Conservation (phyloP, 2,797 vertebrate species). For the Microctenopoma steveboyesi region DNA sequence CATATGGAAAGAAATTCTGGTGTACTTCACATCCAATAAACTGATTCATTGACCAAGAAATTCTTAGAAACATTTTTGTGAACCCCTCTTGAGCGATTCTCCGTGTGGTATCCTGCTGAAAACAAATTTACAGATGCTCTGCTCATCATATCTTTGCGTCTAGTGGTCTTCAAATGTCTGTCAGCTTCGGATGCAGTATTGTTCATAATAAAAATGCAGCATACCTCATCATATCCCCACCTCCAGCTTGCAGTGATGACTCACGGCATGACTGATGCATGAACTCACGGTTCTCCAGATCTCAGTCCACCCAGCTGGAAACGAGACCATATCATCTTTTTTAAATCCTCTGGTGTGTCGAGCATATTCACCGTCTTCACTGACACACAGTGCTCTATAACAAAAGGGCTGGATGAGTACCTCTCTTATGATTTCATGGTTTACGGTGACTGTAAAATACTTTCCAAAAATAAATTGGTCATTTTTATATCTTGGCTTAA, state of each 20-base stretch:
- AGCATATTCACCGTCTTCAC: constrained; percentile 9
- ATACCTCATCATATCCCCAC: constrained; percentile 28
- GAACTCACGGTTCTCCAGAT: constrained; percentile 29
- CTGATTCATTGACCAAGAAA: not conserved
- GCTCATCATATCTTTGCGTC: constrained; percentile 16
- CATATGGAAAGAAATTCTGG: not conserved
- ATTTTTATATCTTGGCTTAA: not conserved
- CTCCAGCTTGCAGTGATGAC: constrained; percentile 41
- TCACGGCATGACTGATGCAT: constrained; percentile 52
- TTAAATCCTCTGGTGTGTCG: constrained; percentile 12
- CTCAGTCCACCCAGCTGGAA: constrained; percentile 24
- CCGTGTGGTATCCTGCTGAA: not conserved
- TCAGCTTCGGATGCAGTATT: constrained; percentile 45
- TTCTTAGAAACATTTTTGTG: not conserved
- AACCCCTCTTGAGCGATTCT: not conserved
- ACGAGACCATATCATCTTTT: constrained; percentile 26
- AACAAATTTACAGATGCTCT: constrained; percentile 6
- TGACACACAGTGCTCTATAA: constrained; percentile 1
- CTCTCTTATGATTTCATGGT: not conserved
- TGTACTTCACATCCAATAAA: not conserved
- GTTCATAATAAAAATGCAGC: constrained; percentile 37
- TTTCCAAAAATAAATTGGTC: constrained; percentile 4
- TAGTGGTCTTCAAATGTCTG: constrained; percentile 9
- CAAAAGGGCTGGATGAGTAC: not conserved
- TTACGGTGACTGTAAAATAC: not conserved